A percentile compares a stretch with the other conserved stretches of the same genome.
Evolutionary conservation across 37 sponge, comb jelly and placozoan species (phyloP).

Genomic region (Beroe ovata): DNA sequence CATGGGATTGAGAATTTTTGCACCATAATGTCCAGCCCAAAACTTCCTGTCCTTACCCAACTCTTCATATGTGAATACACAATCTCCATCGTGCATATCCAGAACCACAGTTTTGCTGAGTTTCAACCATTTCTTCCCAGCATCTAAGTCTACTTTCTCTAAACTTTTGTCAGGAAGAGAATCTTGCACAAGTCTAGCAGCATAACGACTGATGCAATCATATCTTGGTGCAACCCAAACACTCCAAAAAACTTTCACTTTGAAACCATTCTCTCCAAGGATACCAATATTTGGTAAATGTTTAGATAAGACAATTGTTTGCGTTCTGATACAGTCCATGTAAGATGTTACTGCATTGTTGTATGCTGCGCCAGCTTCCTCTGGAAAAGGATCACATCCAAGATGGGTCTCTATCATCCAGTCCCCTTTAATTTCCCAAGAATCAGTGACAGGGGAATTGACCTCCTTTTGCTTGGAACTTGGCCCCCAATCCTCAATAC

Average conservation of each 20-base stretch:
- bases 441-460: neutral
- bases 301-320: neutral
- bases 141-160: neutral
- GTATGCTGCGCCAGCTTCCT: neutral
- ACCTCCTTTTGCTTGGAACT: neutral
- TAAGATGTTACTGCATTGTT: conserved; percentile 47
- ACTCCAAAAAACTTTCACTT: conserved; percentile 6
- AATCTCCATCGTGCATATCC: neutral
- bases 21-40: conserved; percentile 53
- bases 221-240: conserved; percentile 53
- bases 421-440: neutral
- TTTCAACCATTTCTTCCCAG: conserved; percentile 35
- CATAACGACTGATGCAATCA: neutral
- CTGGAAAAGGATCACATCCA: conserved; percentile 58
- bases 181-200: neutral
- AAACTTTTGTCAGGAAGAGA: neutral
- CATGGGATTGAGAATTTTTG: conserved; percentile 23
- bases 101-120: neutral
- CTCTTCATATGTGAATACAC: neutral
- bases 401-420: conserved; percentile 40
- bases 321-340: neutral
- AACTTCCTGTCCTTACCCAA: neutral
- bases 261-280: neutral
- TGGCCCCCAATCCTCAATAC: neutral
- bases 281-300: neutral